These are phyloP conservation scores for Natrix natrix DNA, from an alignment of 2,797 vertebrate species.

Conservation along the genomic window DNA sequence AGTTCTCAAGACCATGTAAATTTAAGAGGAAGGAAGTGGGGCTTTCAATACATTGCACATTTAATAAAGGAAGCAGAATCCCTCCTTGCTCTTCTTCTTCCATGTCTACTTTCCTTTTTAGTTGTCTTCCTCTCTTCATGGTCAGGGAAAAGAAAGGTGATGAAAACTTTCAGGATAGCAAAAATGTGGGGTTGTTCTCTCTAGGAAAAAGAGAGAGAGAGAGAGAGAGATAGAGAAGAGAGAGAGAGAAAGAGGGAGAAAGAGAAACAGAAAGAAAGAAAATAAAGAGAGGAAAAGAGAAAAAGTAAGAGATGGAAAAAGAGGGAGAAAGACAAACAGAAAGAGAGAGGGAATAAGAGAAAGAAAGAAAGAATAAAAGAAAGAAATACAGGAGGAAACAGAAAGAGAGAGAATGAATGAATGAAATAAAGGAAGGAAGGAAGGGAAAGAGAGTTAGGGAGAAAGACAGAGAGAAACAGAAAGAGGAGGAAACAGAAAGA, in stretches of 20 bases:
- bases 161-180: neutral
- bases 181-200: neutral
- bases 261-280: no score
- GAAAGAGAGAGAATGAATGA: no score
- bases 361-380: no score
- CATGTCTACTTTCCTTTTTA: neutral
- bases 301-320: no score
- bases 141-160: neutral
- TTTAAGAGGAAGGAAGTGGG: neutral
- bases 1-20: neutral
- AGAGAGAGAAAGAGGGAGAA: accelerated
- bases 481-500: no score
- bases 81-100: neutral
- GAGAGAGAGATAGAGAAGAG: neutral
- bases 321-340: no score
- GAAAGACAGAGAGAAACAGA: no score
- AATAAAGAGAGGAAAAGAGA: no score
- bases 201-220: neutral
- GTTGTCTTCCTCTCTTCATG: neutral
- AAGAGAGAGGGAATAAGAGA: no score
- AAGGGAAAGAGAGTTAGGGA: no score
- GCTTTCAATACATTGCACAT: neutral
- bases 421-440: no score
- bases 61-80: neutral
- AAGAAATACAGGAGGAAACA: no score